phyloP scores from a whole-genome alignment of 2,888 invertebrate species.

The Stenoptilia bipunctidactyla region DNA sequence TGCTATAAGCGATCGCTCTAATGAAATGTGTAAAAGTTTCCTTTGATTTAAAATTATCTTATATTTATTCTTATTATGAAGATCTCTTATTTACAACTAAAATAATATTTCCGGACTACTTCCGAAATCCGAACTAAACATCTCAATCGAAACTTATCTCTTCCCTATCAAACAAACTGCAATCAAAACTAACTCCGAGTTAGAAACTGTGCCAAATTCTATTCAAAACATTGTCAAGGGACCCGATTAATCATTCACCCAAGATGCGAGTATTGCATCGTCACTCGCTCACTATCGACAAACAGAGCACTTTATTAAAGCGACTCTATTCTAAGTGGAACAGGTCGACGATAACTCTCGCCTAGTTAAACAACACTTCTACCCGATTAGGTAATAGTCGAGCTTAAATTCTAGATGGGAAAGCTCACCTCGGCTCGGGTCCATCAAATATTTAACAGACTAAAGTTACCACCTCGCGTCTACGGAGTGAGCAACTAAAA shows the following conservation, averaged over 20 bases:
- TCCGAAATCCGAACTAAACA: no score
- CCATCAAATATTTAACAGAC: constrained; percentile 56
- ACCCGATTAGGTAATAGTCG: constrained; percentile 38
- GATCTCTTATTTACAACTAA: no score
- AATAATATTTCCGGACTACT: no score
- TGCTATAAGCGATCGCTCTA: no score
- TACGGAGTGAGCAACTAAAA: constrained; percentile 33
- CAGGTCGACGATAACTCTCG: constrained; percentile 29
- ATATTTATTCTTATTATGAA: no score
- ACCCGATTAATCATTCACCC: constrained; percentile 22
- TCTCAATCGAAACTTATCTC: no score
- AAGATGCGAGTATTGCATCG: constrained; percentile 20
- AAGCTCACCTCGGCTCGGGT: constrained; percentile 27
- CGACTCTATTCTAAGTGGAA: constrained; percentile 32
- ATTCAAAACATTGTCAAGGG: constrained; percentile 11
- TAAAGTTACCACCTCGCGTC: constrained; percentile 24
- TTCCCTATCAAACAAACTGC: neutral
- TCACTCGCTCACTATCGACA: constrained; percentile 19
- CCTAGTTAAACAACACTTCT: constrained; percentile 30
- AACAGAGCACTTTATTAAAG: constrained; percentile 15
- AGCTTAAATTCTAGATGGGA: constrained; percentile 45
- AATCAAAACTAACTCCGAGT: constrained; percentile 2
- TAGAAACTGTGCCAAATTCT: constrained; percentile 7
- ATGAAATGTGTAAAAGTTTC: no score
- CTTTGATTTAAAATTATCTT: no score